Conservation (phyloP, 2,797 vertebrate species). For the Capromys pilorides region DNA sequence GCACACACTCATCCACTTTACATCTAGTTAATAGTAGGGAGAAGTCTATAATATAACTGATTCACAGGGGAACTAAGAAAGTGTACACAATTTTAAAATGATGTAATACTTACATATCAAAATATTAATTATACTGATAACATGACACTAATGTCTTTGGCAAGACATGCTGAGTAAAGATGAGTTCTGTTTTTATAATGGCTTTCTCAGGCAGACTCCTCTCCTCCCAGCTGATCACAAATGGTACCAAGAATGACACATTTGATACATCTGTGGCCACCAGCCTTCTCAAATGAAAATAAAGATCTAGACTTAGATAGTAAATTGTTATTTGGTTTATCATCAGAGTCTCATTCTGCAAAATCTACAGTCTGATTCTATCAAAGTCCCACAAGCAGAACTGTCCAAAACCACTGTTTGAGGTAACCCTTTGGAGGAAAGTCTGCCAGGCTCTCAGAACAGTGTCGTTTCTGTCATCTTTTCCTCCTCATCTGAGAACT, state of each 20-base stretch:
- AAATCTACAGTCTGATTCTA: not conserved
- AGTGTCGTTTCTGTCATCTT: not conserved
- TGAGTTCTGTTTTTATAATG: not conserved
- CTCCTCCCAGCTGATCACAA: not conserved
- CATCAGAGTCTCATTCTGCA: not conserved
- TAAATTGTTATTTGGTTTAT: constrained; percentile 10
- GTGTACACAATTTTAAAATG: constrained; percentile 5
- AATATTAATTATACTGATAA: constrained; percentile 59
- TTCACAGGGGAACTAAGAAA: constrained; percentile 39
- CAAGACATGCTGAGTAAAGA: not conserved
- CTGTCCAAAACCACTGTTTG: not conserved
- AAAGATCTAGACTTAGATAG: not conserved
- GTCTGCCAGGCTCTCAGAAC: not conserved
- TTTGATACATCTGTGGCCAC: not conserved
- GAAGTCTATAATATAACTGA: not conserved
- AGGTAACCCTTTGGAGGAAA: not conserved
- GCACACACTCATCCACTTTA: not conserved
- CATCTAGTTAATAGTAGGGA: constrained; percentile 33
- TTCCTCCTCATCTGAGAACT: not conserved
- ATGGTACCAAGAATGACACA: not conserved
- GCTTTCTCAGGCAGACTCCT: not conserved
- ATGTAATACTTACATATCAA: constrained; percentile 16
- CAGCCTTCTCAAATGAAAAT: constrained; percentile 37
- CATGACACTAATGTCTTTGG: not conserved
- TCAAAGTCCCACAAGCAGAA: not conserved